phyloP scores from a whole-genome alignment of 2,888 invertebrate genomes.

The Nephrotoma appendiculata region DNA sequence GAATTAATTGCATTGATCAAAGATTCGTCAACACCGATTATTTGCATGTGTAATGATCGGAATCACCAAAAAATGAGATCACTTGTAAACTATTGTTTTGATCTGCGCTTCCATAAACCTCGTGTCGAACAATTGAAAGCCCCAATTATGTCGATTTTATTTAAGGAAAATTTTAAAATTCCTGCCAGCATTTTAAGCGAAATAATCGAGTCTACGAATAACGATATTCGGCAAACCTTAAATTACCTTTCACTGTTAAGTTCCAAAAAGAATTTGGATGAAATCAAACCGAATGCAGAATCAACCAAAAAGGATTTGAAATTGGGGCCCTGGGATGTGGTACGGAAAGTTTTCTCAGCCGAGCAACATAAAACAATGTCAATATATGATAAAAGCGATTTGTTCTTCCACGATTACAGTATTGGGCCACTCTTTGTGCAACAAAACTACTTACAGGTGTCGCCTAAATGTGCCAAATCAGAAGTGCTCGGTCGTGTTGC shows the following conservation, averaged over 20 bases:
- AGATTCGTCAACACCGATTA: conserved; percentile 68
- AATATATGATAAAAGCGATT: conserved; percentile 66
- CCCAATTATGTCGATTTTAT: conserved; percentile 82
- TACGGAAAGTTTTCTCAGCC: conserved; percentile 72
- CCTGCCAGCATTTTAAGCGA: conserved; percentile 60
- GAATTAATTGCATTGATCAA: conserved; percentile 90
- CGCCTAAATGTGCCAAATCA: conserved; percentile 46
- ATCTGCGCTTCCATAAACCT: conserved; percentile 75
- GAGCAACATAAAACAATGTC: conserved; percentile 65
- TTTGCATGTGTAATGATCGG: conserved; percentile 98
- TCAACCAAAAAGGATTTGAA: conserved; percentile 67
- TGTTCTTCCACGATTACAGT: conserved; percentile 96
- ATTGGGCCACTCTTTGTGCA: conserved; percentile 94
- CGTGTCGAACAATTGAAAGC: conserved; percentile 80
- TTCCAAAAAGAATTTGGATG: conserved; percentile 39
- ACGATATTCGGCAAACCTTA: conserved; percentile 87
- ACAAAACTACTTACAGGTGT: conserved; percentile 82
- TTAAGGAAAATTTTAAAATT: conserved; percentile 76
- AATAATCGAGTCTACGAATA: conserved; percentile 74
- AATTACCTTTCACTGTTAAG: conserved; percentile 78
- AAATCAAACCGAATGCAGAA: conserved; percentile 37
- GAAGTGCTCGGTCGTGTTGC: conserved; percentile 55
- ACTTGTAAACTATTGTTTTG: conserved; percentile 86
- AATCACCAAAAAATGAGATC: conserved; percentile 87
- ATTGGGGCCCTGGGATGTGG: conserved; percentile 88